Conservation (phyloP, 2,113 vertebrate species). For the Serilophus lunatus region DNA sequence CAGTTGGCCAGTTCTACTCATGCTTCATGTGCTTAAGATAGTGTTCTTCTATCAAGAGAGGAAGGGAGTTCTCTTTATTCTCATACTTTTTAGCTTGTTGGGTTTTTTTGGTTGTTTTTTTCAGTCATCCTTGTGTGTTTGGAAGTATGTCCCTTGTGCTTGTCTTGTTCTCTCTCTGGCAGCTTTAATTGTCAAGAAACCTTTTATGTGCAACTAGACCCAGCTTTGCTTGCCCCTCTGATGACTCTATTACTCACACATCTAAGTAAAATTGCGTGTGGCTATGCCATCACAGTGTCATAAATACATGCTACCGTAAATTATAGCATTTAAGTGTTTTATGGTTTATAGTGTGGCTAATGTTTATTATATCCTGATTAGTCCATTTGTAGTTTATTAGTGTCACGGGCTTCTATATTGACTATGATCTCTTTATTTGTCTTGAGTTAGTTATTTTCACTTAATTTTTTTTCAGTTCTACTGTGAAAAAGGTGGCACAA, state of each 20-base stretch:
- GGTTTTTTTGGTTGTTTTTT: not conserved
- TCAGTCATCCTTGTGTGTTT: not conserved
- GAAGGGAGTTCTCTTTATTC: not conserved
- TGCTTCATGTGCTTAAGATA: fast-evolving
- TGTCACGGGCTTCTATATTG: not conserved
- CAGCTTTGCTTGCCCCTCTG: not conserved
- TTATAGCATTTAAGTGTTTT: not conserved
- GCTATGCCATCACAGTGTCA: not conserved
- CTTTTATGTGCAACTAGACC: not conserved
- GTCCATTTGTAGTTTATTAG: not conserved
- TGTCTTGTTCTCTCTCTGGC: not conserved
- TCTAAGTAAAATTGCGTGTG: not conserved
- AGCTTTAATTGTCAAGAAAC: not conserved
- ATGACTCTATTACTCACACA: not conserved
- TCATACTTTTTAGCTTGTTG: not conserved
- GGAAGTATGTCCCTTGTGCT: not conserved
- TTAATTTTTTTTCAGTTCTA: not conserved
- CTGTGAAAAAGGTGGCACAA: not conserved
- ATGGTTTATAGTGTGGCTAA: not conserved
- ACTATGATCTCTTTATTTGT: not conserved
- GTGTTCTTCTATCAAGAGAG: not conserved
- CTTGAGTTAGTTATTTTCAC: not conserved
- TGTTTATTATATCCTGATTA: not conserved
- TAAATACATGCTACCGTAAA: not conserved
- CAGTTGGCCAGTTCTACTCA: not conserved